Percentiles rank a stretch among this genome's conserved stretches.
These are phyloP conservation scores for Dioctria rufipes DNA, from an alignment of 2,888 invertebrate genomes.

Conservation along the genomic window DNA sequence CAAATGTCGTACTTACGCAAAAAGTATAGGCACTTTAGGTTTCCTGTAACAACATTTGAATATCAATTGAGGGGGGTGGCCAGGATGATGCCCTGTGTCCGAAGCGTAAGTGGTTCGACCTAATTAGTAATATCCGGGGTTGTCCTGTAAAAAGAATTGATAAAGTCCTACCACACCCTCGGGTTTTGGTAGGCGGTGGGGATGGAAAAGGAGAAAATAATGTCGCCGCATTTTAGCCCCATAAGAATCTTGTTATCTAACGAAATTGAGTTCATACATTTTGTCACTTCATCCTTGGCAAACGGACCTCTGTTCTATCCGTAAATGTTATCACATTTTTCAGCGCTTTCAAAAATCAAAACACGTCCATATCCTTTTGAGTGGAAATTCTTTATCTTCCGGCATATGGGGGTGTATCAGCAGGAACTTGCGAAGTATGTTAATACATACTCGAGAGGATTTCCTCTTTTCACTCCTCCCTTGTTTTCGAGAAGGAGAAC, in stretches of 20 bases:
- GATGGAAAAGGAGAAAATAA: neutral
- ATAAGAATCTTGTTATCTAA: conserved; percentile 7
- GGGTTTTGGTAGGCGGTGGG: no score
- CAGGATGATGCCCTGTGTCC: neutral
- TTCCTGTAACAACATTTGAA: conserved; percentile 30
- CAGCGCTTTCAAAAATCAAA: conserved; percentile 49
- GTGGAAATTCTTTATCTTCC: conserved; percentile 46
- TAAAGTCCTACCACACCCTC: neutral
- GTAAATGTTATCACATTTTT: conserved; percentile 47
- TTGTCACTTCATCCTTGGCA: conserved; percentile 39
- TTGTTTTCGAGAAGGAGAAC: conserved; percentile 23
- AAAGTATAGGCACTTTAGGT: conserved; percentile 3
- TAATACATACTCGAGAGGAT: conserved; percentile 16
- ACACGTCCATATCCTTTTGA: conserved; percentile 47
- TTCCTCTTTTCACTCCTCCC: neutral
- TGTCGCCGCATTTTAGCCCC: neutral
- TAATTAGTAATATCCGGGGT: conserved; percentile 31
- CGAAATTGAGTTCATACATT: conserved; percentile 48
- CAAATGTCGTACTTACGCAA: conserved; percentile 20
- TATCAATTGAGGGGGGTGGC: conserved; percentile 22
- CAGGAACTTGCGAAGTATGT: conserved; percentile 43
- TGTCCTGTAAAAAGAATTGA: neutral
- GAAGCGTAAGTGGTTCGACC: conserved; percentile 4
- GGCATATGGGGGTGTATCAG: conserved; percentile 26
- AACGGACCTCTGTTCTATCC: conserved; percentile 2